Evolutionary conservation across 92 coral and sea anemone species (phyloP).

Genomic region (Palythoa heliodiscus): DNA sequence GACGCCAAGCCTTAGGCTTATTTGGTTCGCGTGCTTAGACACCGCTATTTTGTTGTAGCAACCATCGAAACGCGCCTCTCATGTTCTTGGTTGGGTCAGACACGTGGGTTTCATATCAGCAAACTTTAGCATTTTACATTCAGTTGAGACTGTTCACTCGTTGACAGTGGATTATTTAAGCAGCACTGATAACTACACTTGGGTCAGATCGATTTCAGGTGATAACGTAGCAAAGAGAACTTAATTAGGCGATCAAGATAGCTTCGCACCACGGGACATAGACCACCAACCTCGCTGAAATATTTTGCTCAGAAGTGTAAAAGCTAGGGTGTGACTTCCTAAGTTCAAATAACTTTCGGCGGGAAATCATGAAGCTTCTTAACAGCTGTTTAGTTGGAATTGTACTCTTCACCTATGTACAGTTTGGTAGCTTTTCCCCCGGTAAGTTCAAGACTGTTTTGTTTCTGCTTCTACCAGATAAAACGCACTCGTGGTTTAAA

Average conservation of each 20-base stretch:
- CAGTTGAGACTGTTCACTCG: not conserved
- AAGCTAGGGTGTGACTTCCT: not conserved
- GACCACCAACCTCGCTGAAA: slow-evolving; percentile 3
- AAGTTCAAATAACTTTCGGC: not conserved
- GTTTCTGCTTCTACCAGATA: not conserved
- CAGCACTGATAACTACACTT: not conserved
- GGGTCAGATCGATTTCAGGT: not conserved
- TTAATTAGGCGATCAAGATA: not conserved
- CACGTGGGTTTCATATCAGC: not conserved
- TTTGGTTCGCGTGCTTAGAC: not conserved
- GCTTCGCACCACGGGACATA: not conserved
- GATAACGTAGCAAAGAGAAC: not conserved
- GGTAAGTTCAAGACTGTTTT: not conserved
- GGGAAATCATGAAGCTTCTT: slow-evolving; percentile 23
- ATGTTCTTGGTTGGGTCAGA: not conserved
- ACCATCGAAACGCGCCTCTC: not conserved
- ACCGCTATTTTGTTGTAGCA: slow-evolving; percentile 1
- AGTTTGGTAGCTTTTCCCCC: slow-evolving; percentile 11
- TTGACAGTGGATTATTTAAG: not conserved
- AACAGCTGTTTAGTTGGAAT: not conserved
- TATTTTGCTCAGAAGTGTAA: not conserved
- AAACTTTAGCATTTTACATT: not conserved
- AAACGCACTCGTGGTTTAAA: not conserved
- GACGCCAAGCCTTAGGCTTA: not conserved
- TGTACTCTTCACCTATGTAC: not conserved